Evolutionary conservation across 2,888 invertebrate species (phyloP), one percentile per base, ranked within the genome.

Genomic region (Chironomus tentans): DNA sequence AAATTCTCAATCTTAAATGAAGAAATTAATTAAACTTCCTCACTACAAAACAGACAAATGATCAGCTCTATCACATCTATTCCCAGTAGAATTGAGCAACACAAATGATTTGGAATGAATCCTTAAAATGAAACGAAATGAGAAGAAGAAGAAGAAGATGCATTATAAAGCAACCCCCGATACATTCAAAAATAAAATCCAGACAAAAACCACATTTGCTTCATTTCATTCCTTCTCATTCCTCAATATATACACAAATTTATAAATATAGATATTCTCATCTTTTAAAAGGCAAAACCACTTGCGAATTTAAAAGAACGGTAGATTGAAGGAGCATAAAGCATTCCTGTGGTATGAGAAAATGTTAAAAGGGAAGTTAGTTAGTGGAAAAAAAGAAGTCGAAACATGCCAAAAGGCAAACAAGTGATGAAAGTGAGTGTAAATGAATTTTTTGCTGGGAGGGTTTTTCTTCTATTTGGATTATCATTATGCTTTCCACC

Each of bases 401-500:
- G 65, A 65, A 65, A 12, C 65, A 21, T 65, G 18, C 21, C 24
- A 24, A 65, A 65, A 56, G 18, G 56, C 15, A 56, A 46, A 12
- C n/a, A 47, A 47, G 47, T 18, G 22, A 65, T 65, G 70, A 71
- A 71, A 56, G 21, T 21, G 22, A 71, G 71, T 71, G 71, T 71
- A 71, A 71, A 71, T 71, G 71, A 50, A 71, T 48, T 71, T 71
- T 28, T 50, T n/a, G n/a, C 38, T 38, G 21, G 24, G 24, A n/a
- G 65, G 15, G 18, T 7, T 56, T 22, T 62, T 62, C 24, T 21
- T 10, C 38, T 65, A n/a, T 68, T 12, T 28, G 70, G 71, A 71
- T 71, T 71, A 71, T 71, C 71, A 71, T 71, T 71, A 71, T 71
- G 21, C 22, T 71, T 50, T 71, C 70, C 70, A 70, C 70, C 70